Percentiles rank a stretch among this genome's conserved stretches.
phyloP scores from a whole-genome alignment of 2,888 invertebrate genomes.

The Anthrax anthrax region DNA sequence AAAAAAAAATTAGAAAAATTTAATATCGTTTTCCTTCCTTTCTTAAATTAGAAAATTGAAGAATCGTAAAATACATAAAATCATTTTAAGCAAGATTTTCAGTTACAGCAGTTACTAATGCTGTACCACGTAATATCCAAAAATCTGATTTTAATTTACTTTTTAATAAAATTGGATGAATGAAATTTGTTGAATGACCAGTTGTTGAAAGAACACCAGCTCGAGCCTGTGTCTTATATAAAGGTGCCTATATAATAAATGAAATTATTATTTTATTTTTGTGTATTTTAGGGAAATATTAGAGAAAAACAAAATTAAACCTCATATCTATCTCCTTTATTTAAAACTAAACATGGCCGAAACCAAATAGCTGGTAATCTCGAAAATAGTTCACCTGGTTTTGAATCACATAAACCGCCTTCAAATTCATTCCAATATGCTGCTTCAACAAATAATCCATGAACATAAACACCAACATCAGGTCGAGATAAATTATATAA shows the following conservation, averaged over 20 bases:
- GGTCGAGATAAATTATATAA: slow-evolving; percentile 45
- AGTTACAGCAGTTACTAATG: slow-evolving; percentile 67
- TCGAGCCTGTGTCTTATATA: slow-evolving; percentile 79
- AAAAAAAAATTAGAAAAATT: too few relatives aligned
- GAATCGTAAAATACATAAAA: too few relatives aligned
- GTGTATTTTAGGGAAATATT: not conserved
- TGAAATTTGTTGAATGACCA: slow-evolving; percentile 87
- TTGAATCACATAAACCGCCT: slow-evolving; percentile 60
- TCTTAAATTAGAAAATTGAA: too few relatives aligned
- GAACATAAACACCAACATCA: slow-evolving; percentile 55
- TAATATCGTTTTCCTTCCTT: too few relatives aligned
- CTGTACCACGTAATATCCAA: slow-evolving; percentile 83
- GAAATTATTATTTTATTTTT: too few relatives aligned
- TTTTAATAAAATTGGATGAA: slow-evolving; percentile 61
- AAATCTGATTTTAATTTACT: slow-evolving; percentile 49
- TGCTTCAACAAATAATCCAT: slow-evolving; percentile 77
- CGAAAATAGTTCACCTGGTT: slow-evolving; percentile 42
- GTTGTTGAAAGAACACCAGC: slow-evolving; percentile 81
- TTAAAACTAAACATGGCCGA: slow-evolving; percentile 25
- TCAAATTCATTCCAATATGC: slow-evolving; percentile 62
- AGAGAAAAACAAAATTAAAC: slow-evolving; percentile 20
- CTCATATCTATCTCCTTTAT: slow-evolving; percentile 21
- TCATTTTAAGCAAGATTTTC: slow-evolving; percentile 33
- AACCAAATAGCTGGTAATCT: slow-evolving; percentile 27
- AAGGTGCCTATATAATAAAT: slow-evolving; percentile 43